These are phyloP conservation scores for Gibbula magus DNA, from an alignment of 2,888 invertebrate genomes.

Conservation along the genomic window DNA sequence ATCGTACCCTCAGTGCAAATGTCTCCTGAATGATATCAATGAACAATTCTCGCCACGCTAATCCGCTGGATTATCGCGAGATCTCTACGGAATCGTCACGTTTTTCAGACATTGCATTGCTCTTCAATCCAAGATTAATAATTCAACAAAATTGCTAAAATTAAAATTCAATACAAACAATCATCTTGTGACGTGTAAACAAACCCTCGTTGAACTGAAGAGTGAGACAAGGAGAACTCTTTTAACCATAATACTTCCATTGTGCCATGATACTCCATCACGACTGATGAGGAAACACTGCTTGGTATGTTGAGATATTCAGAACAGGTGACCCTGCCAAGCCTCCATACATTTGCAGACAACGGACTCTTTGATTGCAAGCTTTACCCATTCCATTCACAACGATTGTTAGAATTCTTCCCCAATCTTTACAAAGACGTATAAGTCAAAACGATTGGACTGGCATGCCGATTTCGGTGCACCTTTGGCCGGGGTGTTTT, in stretches of 20 bases:
- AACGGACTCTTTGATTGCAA: slow-evolving; percentile 1
- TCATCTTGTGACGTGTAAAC: neutral
- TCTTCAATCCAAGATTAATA: too few relatives aligned
- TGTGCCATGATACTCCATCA: neutral
- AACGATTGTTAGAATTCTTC: neutral
- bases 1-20: too few relatives aligned
- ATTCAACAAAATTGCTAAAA: neutral
- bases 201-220: neutral
- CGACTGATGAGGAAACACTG: too few relatives aligned
- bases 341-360: neutral
- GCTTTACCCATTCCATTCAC: neutral
- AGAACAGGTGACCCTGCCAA: neutral
- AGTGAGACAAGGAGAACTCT: neutral
- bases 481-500: neutral
- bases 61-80: too few relatives aligned
- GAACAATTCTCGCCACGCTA: neutral
- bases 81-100: too few relatives aligned
- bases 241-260: neutral
- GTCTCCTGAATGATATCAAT: too few relatives aligned
- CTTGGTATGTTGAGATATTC: neutral
- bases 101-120: too few relatives aligned
- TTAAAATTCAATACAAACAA: neutral
- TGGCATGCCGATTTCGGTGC: slow-evolving; percentile 1
- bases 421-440: neutral
- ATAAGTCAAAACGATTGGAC: slow-evolving; percentile 8